A percentile compares a stretch with the other conserved stretches of the same genome.
Conservation (phyloP, 2,797 vertebrate genomes). For the Scolopax bukidnonensis region DNA sequence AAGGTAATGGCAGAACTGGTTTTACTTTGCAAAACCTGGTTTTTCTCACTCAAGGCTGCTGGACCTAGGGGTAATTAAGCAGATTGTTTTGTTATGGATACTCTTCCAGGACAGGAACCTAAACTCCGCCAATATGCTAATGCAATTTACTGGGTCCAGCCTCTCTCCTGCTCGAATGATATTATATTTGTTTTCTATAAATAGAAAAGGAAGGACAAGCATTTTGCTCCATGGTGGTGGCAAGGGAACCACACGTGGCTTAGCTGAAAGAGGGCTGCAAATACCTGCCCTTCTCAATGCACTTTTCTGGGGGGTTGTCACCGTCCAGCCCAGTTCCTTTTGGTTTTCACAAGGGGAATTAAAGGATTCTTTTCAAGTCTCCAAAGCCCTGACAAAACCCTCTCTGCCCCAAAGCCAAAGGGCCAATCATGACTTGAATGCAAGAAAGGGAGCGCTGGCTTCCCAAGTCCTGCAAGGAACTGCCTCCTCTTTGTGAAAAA, state of each 20-base stretch:
- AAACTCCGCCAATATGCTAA: neutral
- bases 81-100: neutral
- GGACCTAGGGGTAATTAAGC: neutral
- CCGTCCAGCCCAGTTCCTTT: neutral
- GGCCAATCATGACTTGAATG: neutral
- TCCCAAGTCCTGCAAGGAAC: neutral
- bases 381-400: neutral
- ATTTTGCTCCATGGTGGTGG: neutral
- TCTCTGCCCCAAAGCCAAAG: constrained; percentile 24
- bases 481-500: neutral
- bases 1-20: neutral
- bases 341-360: neutral
- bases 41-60: neutral
- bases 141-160: neutral
- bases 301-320: neutral
- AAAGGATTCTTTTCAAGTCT: neutral
- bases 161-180: neutral
- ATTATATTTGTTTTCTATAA: neutral
- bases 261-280: neutral
- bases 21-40: neutral
- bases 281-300: neutral
- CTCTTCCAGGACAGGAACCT: neutral
- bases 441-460: neutral
- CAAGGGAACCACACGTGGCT: neutral
- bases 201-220: neutral